A percentile compares a stretch with the other conserved stretches of the same genome.
Evolutionary conservation across 2,888 invertebrate genomes (phyloP).

Genomic region (Calameuta idolon): DNA sequence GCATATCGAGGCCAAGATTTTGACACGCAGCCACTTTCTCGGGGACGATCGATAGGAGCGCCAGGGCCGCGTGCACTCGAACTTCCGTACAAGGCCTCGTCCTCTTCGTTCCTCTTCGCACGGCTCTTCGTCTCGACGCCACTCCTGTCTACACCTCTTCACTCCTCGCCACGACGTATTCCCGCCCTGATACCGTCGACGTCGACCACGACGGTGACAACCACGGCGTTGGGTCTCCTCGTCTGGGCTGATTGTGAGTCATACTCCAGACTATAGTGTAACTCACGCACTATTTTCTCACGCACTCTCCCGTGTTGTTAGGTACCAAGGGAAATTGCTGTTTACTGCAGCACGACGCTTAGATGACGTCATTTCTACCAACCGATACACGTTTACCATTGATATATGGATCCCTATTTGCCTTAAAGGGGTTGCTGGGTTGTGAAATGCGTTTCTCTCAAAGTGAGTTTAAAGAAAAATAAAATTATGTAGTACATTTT

Average conservation of each 20-base stretch:
- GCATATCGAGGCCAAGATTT: conserved; percentile 53
- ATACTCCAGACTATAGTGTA: not conserved
- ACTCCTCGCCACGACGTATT: not conserved
- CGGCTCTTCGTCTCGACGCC: not conserved
- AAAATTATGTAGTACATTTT: not conserved
- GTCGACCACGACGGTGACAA: not conserved
- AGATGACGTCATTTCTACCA: not conserved
- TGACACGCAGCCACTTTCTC: conserved; percentile 50
- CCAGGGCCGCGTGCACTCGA: conserved; percentile 30
- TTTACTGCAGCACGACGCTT: not conserved
- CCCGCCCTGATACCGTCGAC: not conserved
- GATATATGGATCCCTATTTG: not conserved
- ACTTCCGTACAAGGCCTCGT: conserved; percentile 54
- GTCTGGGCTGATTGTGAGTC: not conserved
- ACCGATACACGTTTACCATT: not conserved
- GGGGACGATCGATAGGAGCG: conserved; percentile 23
- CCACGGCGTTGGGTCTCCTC: not conserved
- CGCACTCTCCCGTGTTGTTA: not conserved
- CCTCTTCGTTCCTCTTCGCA: conserved; percentile 29
- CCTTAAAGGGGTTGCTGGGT: not conserved
- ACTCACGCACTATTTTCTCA: not conserved
- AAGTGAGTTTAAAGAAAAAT: not conserved
- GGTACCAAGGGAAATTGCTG: not conserved
- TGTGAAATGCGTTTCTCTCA: not conserved
- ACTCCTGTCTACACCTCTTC: not conserved